Evolutionary conservation across 2,888 invertebrate species (phyloP).

Genomic region (Tipula vernalis): DNA sequence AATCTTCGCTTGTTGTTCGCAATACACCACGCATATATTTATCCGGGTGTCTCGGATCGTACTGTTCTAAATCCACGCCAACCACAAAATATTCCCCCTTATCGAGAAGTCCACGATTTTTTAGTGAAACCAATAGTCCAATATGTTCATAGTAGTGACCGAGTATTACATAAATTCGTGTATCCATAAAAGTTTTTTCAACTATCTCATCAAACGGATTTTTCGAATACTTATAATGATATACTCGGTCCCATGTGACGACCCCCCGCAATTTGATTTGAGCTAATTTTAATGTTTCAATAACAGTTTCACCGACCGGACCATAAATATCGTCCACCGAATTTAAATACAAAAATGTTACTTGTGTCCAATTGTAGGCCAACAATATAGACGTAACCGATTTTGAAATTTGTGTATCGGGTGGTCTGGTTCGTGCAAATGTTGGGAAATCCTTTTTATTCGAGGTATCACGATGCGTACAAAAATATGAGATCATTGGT

Average conservation of each 20-base stretch:
- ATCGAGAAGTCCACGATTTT: slow-evolving; percentile 67
- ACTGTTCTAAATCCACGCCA: slow-evolving; percentile 82
- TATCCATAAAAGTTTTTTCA: slow-evolving; percentile 65
- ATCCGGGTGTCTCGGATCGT: slow-evolving; percentile 61
- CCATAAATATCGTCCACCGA: slow-evolving; percentile 62
- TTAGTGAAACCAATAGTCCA: slow-evolving; percentile 77
- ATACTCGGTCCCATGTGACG: slow-evolving; percentile 54
- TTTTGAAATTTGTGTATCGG: slow-evolving; percentile 87
- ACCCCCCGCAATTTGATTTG: slow-evolving; percentile 57
- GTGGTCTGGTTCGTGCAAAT: slow-evolving; percentile 83
- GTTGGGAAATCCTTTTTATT: slow-evolving; percentile 81
- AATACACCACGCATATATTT: slow-evolving; percentile 70
- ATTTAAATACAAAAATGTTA: slow-evolving; percentile 72
- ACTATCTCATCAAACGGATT: slow-evolving; percentile 81
- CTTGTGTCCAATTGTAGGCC: slow-evolving; percentile 83
- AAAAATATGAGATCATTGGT: slow-evolving; percentile 93
- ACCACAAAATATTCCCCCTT: slow-evolving; percentile 89
- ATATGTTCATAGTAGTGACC: slow-evolving; percentile 86
- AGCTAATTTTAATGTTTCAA: slow-evolving; percentile 53
- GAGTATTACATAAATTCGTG: slow-evolving; percentile 84
- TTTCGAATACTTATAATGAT: slow-evolving; percentile 68
- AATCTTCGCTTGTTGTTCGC: slow-evolving; percentile 40
- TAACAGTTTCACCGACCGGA: slow-evolving; percentile 65
- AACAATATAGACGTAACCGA: slow-evolving; percentile 76
- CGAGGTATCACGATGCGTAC: slow-evolving; percentile 79